Base-by-base conservation (phyloP, 2,113 vertebrate species). In the Craseonycteris thonglongyai region DNA sequence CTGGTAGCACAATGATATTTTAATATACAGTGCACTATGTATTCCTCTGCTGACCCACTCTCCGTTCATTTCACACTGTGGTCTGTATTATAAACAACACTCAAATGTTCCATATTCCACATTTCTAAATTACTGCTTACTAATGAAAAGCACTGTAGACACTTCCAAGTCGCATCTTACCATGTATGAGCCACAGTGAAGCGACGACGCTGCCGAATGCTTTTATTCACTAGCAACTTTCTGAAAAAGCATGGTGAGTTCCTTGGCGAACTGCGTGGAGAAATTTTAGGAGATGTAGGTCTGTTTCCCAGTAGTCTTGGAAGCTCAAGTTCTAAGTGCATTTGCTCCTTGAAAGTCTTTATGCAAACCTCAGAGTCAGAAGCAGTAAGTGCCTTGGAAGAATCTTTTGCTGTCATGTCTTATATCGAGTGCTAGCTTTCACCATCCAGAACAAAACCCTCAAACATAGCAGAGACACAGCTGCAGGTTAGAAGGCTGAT, bases 131-230 rank as follows among this genome's bases (percentile, higher is more conserved):
- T 94, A 2, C 92, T 13, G 72, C 83, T 59, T 56, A 33, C 54
- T 13, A 35, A 0, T 0, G 75, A 8, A 49, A 79, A 69, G 24
- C 95, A 40, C 68, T 5, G 0, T 2, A 0, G 78, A 10, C 30
- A 18, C 79, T 83, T 63, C 35, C 85, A 81, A 19, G 38, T 66
- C 83, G 61, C 24, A 1, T 66, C 98, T 99, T 99, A 99, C 99
- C 99, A 99, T 42, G 99, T 99, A 97, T 99, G 99, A 40, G 99
- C 99, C 94, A 99, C 99, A 0, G 99, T 99, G 98, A 99, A 99
- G 94, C 99, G 99, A 0, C 99, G 99, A 51, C 99, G 99, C 98
- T 99, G 99, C 28, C 99, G 99, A 96, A 99, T 99, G 98, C 99
- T 99, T 98, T 99, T 99, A 97, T 99, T 99, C 96, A 99, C 99